These are phyloP conservation scores for Notechis scutatus DNA, from an alignment of 2,113 vertebrate genomes.

Conservation along the genomic window DNA sequence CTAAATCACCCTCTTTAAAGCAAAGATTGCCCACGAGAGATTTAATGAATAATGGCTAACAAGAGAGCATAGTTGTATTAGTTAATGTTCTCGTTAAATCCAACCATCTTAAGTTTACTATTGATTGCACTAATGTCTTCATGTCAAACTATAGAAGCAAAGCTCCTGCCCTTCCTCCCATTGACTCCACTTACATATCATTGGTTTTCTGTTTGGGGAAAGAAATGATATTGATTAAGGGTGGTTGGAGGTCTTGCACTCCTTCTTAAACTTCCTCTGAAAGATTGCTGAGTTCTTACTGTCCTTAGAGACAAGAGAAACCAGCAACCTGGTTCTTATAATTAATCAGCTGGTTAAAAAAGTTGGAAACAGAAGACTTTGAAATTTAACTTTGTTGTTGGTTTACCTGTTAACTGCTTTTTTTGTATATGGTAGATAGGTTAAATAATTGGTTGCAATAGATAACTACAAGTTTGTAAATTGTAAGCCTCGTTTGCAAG, in stretches of 20 bases:
- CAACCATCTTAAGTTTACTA: background rate
- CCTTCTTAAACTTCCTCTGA: background rate
- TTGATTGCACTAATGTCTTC: background rate
- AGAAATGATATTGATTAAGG: background rate
- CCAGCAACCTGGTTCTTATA: background rate
- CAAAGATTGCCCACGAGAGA: background rate
- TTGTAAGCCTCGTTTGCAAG: too few relatives aligned
- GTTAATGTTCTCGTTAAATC: background rate
- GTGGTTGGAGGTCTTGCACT: background rate
- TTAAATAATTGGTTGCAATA: background rate
- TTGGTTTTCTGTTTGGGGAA: background rate
- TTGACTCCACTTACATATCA: background rate
- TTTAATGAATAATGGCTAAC: background rate
- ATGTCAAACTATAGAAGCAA: background rate
- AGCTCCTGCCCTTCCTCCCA: background rate
- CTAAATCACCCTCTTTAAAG: background rate
- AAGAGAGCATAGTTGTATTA: background rate
- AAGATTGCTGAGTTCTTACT: background rate
- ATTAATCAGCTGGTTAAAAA: background rate
- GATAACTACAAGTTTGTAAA: background rate
- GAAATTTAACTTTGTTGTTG: background rate
- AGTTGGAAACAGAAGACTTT: background rate
- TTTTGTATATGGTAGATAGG: background rate
- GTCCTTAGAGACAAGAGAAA: background rate
- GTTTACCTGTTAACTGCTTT: background rate